Evolutionary conservation across 2,888 invertebrate genomes (phyloP).

Genomic region (Coelopa pilipes): DNA sequence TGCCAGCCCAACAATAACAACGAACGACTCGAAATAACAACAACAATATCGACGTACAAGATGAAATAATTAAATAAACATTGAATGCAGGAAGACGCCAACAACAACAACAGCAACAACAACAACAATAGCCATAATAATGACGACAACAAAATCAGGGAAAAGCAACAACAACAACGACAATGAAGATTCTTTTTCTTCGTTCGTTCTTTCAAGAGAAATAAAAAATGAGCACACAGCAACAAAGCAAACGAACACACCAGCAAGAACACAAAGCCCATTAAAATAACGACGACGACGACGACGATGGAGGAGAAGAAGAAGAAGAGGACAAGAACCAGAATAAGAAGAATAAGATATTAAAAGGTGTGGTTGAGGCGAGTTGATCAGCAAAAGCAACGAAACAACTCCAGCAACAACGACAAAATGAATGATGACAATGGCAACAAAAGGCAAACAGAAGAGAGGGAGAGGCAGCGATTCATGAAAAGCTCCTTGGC

Average conservation of each 20-base stretch:
- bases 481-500: conserved; percentile 44
- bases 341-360: conserved; percentile 33
- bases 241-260: conserved; percentile 20
- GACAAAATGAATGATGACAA: background rate
- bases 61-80: conserved; percentile 26
- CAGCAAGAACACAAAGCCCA: conserved; percentile 36
- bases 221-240: no score
- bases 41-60: background rate
- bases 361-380: conserved; percentile 25
- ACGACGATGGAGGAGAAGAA: conserved; percentile 31
- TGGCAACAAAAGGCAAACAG: conserved; percentile 30
- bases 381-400: conserved; percentile 22
- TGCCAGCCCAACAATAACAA: conserved; percentile 13
- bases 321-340: conserved; percentile 20
- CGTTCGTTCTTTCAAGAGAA: no score
- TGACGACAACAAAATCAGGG: conserved; percentile 4
- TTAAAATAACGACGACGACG: background rate
- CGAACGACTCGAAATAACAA: background rate
- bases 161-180: conserved; percentile 10
- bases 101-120: background rate
- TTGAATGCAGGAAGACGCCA: background rate
- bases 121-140: background rate
- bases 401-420: conserved; percentile 39
- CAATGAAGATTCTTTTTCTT: no score
- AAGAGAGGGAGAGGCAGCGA: conserved; percentile 31